Percentiles rank a stretch among this genome's conserved stretches.
phyloP scores from a whole-genome alignment of 2,888 invertebrate species.

The Chrysolina oricalcia region DNA sequence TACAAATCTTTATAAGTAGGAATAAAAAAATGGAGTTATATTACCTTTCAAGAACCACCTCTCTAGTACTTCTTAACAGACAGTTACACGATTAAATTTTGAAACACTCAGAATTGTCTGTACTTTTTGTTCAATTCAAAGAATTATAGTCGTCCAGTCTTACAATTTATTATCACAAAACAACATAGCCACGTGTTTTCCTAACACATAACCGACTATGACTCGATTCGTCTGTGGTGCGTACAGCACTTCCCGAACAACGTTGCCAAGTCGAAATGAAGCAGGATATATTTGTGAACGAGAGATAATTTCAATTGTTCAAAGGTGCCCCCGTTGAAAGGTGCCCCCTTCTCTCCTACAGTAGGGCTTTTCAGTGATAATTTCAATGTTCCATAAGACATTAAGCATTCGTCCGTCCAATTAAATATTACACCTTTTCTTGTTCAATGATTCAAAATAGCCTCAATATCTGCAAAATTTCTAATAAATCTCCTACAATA shows the following conservation, averaged over 20 bases:
- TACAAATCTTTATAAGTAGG: not conserved
- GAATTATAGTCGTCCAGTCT: conserved; percentile 6
- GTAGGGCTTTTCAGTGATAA: conserved; percentile 19
- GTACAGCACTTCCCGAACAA: too few species aligned
- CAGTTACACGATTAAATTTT: conserved; percentile 1
- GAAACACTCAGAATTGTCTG: too few species aligned
- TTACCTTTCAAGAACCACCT: conserved; percentile 6
- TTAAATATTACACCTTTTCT: conserved; percentile 30
- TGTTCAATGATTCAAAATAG: conserved; percentile 28
- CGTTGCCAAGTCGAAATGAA: too few species aligned
- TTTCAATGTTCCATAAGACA: conserved; percentile 35
- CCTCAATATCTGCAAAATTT: conserved; percentile 40
- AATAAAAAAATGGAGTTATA: not conserved
- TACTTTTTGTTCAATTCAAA: conserved; percentile 2
- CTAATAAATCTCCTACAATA: conserved; percentile 21
- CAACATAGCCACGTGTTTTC: not conserved
- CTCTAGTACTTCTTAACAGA: not conserved
- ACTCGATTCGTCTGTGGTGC: too few species aligned
- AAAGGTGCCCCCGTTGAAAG: too few species aligned
- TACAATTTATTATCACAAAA: conserved; percentile 2
- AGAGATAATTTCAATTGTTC: too few species aligned
- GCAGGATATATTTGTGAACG: too few species aligned
- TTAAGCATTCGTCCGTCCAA: conserved; percentile 39
- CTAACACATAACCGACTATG: not conserved
- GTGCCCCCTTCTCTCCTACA: too few species aligned